These are phyloP conservation scores for Thunnus maccoyii DNA, from an alignment of 2,113 vertebrate genomes.

Conservation along the genomic window DNA sequence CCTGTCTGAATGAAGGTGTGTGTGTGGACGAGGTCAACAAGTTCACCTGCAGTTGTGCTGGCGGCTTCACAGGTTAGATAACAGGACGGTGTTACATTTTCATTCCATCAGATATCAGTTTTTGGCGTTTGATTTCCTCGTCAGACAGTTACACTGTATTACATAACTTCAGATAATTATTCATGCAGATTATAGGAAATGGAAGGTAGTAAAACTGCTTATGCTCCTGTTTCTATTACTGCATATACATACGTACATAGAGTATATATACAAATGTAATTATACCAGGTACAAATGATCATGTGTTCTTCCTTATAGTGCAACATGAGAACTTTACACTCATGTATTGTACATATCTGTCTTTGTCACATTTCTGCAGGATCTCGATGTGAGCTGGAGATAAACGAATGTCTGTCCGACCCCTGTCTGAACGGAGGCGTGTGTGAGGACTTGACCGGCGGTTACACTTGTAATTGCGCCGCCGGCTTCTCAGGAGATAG, in stretches of 20 bases:
- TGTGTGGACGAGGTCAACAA: slow-evolving; percentile 91
- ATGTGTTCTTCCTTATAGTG: too few species aligned
- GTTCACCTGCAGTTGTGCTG: slow-evolving; percentile 89
- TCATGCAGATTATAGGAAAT: neutral
- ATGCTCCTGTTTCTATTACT: too few species aligned
- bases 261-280: too few species aligned
- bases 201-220: too few species aligned
- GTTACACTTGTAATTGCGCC: slow-evolving; percentile 90
- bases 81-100: neutral
- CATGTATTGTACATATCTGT: neutral
- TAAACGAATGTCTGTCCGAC: slow-evolving; percentile 92
- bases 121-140: neutral
- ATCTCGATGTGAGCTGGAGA: slow-evolving; percentile 90
- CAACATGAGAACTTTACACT: too few species aligned
- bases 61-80: slow-evolving; percentile 90
- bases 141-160: neutral
- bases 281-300: too few species aligned
- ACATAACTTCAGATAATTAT: neutral
- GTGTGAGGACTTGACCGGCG: slow-evolving; percentile 90
- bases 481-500: slow-evolving; percentile 89
- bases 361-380: slow-evolving; percentile 63
- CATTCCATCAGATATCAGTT: neutral
- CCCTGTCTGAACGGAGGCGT: slow-evolving; percentile 92
- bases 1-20: slow-evolving; percentile 91
- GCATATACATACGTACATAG: too few species aligned